phyloP scores from a whole-genome alignment of 2,113 vertebrate species.

The Chaenocephalus aceratus region DNA sequence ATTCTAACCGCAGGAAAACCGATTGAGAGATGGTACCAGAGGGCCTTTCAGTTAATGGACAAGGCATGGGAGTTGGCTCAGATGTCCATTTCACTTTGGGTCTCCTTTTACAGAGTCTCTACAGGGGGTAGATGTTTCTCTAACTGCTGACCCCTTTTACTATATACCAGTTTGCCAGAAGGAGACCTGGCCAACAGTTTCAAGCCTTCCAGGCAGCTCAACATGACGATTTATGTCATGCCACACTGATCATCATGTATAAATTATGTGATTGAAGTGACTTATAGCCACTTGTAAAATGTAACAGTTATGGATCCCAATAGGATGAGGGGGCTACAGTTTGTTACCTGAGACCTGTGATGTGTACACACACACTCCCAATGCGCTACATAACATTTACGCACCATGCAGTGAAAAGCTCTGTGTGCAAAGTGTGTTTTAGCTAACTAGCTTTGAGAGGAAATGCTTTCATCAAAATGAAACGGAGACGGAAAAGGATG shows the following conservation, averaged over 20 bases:
- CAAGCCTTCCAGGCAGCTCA: slow-evolving; percentile 48
- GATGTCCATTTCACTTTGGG: slow-evolving; percentile 63
- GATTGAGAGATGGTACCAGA: slow-evolving; percentile 35
- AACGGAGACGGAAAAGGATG: background rate
- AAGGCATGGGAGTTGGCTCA: slow-evolving; percentile 57
- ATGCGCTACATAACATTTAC: background rate
- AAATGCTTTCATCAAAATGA: background rate
- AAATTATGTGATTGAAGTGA: slow-evolving; percentile 41
- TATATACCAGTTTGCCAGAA: slow-evolving; percentile 37
- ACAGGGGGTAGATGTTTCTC: slow-evolving; percentile 51
- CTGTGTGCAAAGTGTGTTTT: background rate
- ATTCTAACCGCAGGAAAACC: slow-evolving; percentile 34
- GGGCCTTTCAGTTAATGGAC: slow-evolving; percentile 18
- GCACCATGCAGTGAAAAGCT: slow-evolving; percentile 2
- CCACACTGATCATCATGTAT: slow-evolving; percentile 33
- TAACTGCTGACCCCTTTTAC: slow-evolving; percentile 17
- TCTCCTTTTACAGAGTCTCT: slow-evolving; percentile 68
- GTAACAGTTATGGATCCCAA: background rate
- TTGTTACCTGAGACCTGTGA: slow-evolving; percentile 24
- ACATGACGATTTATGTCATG: slow-evolving; percentile 60
- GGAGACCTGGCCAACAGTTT: slow-evolving; percentile 42
- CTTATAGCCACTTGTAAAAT: slow-evolving; percentile 15
- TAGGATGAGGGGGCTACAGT: background rate
- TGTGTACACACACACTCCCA: background rate
- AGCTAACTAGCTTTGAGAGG: background rate